Evolutionary conservation across 2,888 invertebrate species (phyloP).

Genomic region (Xestia xanthographa): DNA sequence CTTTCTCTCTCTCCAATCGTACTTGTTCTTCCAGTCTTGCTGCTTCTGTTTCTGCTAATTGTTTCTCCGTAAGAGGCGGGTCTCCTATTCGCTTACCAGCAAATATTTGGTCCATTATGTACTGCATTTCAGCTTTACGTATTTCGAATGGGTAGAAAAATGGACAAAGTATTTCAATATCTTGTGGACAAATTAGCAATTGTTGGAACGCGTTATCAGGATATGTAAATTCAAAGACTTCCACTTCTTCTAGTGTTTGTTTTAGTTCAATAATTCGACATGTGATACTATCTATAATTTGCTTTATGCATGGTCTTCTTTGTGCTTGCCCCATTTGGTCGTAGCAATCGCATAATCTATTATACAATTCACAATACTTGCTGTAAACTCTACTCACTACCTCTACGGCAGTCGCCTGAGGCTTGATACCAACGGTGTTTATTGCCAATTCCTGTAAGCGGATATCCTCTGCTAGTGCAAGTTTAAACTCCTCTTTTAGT

Average conservation of each 20-base stretch:
- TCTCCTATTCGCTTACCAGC: constrained; percentile 84
- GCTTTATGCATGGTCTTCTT: constrained; percentile 89
- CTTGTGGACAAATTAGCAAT: constrained; percentile 92
- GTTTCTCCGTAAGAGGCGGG: constrained; percentile 81
- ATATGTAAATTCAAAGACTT: constrained; percentile 92
- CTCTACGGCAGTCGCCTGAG: constrained; percentile 87
- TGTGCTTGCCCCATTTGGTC: constrained; percentile 92
- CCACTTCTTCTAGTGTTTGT: constrained; percentile 89
- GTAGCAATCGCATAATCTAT: constrained; percentile 90
- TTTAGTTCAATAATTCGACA: constrained; percentile 91
- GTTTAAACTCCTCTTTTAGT: constrained; percentile 78
- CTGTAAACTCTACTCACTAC: constrained; percentile 88
- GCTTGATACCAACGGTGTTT: constrained; percentile 80
- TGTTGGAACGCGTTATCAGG: constrained; percentile 93
- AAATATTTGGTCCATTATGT: constrained; percentile 85
- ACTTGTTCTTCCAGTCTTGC: constrained; percentile 77
- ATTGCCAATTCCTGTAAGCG: constrained; percentile 80
- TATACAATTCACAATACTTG: constrained; percentile 89
- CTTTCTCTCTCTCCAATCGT: constrained; percentile 75
- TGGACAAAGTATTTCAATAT: constrained; percentile 92
- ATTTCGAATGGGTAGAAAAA: constrained; percentile 91
- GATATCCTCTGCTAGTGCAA: constrained; percentile 77
- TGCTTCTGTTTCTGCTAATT: constrained; percentile 78
- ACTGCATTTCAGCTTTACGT: constrained; percentile 84
- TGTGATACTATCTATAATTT: constrained; percentile 90